Percentiles rank a stretch among this genome's conserved stretches.
phyloP scores from a whole-genome alignment of 2,888 invertebrate genomes.

The Eubasilissa splendida region DNA sequence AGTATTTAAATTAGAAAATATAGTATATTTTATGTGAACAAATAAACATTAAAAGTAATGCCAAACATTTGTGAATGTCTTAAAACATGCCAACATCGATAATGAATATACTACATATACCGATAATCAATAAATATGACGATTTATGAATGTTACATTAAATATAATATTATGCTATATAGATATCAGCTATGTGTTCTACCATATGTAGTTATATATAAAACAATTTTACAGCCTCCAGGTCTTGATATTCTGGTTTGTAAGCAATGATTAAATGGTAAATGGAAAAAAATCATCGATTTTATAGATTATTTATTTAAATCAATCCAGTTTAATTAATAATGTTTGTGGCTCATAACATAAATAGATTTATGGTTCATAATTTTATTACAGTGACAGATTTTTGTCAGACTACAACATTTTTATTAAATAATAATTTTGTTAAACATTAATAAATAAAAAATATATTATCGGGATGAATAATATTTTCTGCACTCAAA shows the following conservation, averaged over 20 bases:
- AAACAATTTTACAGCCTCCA: not conserved
- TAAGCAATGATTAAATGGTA: conserved; percentile 23
- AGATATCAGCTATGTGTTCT: no score
- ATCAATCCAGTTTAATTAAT: conserved; percentile 2
- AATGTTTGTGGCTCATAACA: not conserved
- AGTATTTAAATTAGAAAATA: no score
- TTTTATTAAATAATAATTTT: not conserved
- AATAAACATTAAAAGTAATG: no score
- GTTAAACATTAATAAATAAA: not conserved
- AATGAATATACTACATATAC: no score
- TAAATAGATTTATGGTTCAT: not conserved
- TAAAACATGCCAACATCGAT: no score
- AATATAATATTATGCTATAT: no score
- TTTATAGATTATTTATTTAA: conserved; percentile 22
- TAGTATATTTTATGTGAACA: no score
- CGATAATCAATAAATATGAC: no score
- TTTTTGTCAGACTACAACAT: not conserved
- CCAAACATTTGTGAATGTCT: no score
- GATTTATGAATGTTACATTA: no score
- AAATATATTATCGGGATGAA: not conserved
- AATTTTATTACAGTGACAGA: conserved; percentile 3
- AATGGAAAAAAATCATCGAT: conserved; percentile 26
- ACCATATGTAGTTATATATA: no score
- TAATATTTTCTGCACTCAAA: no score
- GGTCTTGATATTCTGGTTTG: conserved; percentile 16